Base-by-base conservation (phyloP, 2,113 vertebrate species). In the Nerophis ophidion region DNA sequence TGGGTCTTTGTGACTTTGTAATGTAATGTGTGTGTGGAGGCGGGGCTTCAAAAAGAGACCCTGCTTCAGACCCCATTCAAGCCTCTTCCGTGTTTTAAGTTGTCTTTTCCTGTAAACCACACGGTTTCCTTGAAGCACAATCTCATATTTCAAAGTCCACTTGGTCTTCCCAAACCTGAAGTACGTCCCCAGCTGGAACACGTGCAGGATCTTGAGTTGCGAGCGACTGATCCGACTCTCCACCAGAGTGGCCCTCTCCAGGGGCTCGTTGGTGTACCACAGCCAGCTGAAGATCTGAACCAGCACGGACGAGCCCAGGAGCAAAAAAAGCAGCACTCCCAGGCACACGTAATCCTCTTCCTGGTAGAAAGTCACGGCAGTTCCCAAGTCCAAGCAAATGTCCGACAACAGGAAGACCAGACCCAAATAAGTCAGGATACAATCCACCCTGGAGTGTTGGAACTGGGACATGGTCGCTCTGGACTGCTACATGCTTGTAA, bases 271-370 rank as follows among this genome's bases (percentile, higher is more conserved):
- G 4, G 60, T 59, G 45, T 84, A 89, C 80, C 81, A 90, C 2
- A 86, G 52, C 81, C 80, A 88, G 76, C 87, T 90, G 81, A 48
- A 90, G 2, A 57, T 38, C 63, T 90, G 87, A 0, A 63, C 60
- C 0, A 88, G 74, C 0, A 76, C 35, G 0, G 86, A 87, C 6
- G 86, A 85, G 45, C 64, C 72, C 38, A 87, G 0, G 0, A 90
- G 78, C 1, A 88, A 57, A 0, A 81, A 45, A 5, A 88, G 26
- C 72, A 89, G 59, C 9, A 88, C 0, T 0, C 49, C 63, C 1
- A 90, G 73, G n/a, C 34, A 40, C 0, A 57, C 9, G 8, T 80
- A 85, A 0, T 10, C 67, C 16, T 19, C 5, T 0, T 87, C 76
- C 16, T 42, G 50, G 71, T 80, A 87, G n/a, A 90, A 81, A 4